Base-by-base conservation (phyloP, 2,797 vertebrate genomes). In the Myoxocephalus aenaeus region DNA sequence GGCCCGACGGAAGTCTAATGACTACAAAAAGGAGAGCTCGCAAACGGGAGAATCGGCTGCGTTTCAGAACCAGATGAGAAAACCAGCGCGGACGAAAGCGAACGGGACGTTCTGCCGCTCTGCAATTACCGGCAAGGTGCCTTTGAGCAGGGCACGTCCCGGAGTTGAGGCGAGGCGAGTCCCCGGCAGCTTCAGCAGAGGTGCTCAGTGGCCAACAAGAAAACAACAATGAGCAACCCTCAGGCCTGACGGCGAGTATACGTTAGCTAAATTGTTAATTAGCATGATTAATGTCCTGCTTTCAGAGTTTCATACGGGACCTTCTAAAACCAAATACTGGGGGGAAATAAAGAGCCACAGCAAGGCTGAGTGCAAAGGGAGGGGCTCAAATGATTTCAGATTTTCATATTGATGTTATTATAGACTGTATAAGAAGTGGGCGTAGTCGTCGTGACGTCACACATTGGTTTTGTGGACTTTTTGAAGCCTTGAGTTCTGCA, bases 101-200 rank as follows among this genome's bases (percentile, higher is more conserved):
- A 81, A 85, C 20, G 56, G 73, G 77, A 80, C 65, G 3, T 32
- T 2, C 57, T 4, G 59, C 38, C 80, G 53, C 54, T 70, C 25
- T 32, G 20, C 50, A 46, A 54, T 36, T 40, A 57, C 29, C 44
- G 70, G 48, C 61, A 63, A 46, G 65, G 29, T 64, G 75, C 56
- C 79, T 53, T 67, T 83, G 61, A 78, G 77, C 81, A 73, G 79
- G 65, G 53, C 53, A 32, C 6, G 71, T 76, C 34, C 9, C 32
- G 38, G 38, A 18, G 25, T 8, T 3, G 27, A 44, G 25, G 42
- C 29, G 2, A 17, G n/a, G 17, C 29, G 29, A 29, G 29, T 32
- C 40, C 69, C 50, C 15, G 18, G 34, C 10, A 20, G 61, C 50
- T 50, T 20, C 7, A 48, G 46, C 50, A 12, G 20, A 66, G 63